Percentiles rank a stretch among this genome's conserved stretches.
These are phyloP conservation scores for Cydia fagiglandana DNA, from an alignment of 1,140 invertebrate species.

Conservation along the genomic window DNA sequence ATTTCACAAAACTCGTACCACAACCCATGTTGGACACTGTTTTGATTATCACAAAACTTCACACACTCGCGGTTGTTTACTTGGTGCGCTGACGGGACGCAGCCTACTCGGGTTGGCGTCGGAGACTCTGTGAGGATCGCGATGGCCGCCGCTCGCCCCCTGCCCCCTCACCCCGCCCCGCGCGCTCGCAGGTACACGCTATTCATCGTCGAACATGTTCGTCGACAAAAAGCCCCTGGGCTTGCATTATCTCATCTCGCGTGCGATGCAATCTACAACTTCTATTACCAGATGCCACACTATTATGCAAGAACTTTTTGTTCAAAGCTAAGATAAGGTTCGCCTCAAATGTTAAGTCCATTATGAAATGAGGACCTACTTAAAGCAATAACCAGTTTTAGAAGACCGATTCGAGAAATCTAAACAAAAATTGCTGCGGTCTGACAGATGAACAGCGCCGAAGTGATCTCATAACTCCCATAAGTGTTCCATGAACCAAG, in stretches of 20 bases:
- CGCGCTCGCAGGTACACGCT: slow-evolving; percentile 40
- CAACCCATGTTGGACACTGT: slow-evolving; percentile 81
- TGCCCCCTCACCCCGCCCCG: slow-evolving; percentile 46
- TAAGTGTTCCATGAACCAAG: too few species aligned
- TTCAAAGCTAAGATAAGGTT: neutral
- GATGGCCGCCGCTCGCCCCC: slow-evolving; percentile 57
- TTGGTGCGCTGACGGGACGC: slow-evolving; percentile 40
- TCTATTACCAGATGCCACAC: neutral
- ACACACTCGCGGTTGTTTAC: slow-evolving; percentile 69
- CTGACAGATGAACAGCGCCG: too few species aligned
- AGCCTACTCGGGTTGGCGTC: slow-evolving; percentile 41
- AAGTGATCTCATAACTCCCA: too few species aligned
- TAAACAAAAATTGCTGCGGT: too few species aligned
- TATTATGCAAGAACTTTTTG: neutral
- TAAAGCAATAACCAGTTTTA: too few species aligned
- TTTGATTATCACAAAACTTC: slow-evolving; percentile 61
- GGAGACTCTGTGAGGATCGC: slow-evolving; percentile 67
- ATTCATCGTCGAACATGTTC: slow-evolving; percentile 10
- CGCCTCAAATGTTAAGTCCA: too few species aligned
- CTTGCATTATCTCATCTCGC: slow-evolving; percentile 27
- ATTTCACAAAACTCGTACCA: slow-evolving; percentile 89
- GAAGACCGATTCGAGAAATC: too few species aligned
- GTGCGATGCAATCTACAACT: slow-evolving; percentile 3
- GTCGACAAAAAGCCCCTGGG: neutral
- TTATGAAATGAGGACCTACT: too few species aligned